Evolutionary conservation across 2,797 vertebrate species (phyloP).

Genomic region (Poecilia wingei): DNA sequence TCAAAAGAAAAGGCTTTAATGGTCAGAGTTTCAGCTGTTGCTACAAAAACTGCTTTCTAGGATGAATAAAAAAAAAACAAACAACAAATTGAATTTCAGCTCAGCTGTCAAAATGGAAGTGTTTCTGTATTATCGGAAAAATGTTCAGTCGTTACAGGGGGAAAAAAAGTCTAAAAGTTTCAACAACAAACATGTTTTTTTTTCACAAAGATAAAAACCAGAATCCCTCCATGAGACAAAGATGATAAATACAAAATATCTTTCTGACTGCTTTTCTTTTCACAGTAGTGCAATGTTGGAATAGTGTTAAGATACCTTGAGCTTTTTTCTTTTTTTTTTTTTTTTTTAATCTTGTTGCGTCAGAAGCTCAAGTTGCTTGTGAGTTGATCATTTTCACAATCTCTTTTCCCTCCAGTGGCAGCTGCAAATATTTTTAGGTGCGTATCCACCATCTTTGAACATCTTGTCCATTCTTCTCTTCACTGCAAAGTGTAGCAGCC

Average conservation of each 20-base stretch:
- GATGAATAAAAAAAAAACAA: neutral
- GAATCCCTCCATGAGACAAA: too few relatives aligned
- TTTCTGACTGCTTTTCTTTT: neutral
- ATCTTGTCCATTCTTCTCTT: neutral
- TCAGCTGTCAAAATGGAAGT: neutral
- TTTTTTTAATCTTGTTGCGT: neutral
- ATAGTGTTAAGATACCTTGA: too few relatives aligned
- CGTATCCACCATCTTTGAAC: neutral
- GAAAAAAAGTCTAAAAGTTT: neutral
- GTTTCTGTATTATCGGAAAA: neutral
- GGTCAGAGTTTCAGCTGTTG: slow-evolving; percentile 5
- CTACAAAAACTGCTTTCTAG: slow-evolving; percentile 2
- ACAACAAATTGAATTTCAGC: neutral
- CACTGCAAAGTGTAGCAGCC: too few relatives aligned
- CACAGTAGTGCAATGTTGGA: neutral
- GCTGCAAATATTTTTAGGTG: neutral
- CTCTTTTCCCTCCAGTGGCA: neutral
- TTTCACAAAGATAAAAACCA: neutral
- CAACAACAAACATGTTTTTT: neutral
- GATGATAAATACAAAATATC: too few relatives aligned
- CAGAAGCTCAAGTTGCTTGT: neutral
- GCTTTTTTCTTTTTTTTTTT: too few relatives aligned
- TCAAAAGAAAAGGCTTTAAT: neutral
- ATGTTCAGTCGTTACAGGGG: neutral
- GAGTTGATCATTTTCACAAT: neutral